Base-by-base conservation (phyloP, 2,113 vertebrate genomes). In the Thalassoma bifasciatum region DNA sequence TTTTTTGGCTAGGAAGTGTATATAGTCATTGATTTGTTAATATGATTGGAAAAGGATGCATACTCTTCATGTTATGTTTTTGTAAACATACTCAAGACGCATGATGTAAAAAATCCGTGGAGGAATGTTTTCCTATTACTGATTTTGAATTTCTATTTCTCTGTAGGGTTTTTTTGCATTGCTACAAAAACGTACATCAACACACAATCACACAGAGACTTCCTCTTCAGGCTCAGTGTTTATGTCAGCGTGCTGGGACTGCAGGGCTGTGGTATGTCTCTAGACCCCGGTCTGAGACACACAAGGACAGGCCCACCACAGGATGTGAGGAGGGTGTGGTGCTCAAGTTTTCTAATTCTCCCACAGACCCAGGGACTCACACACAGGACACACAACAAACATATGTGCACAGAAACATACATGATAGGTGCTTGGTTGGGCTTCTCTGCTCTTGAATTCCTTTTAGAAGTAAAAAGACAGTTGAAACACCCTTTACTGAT, bases 301-400 rank as follows among this genome's bases (percentile, higher is more conserved):
- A 83, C 79, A 75, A 77, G 84, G 79, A 87, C 82, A 76, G 79
- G 78, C 71, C 82, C 61, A 83, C 66, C 73, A 81, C 90, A 92
- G 92, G 92, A 93, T 90, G 90, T 84, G 73, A 82, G 54, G 50
- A 79, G 86, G 92, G 91, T 83, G 90, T 89, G 91, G 87, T 81
- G 52, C 66, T 65, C 13, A 21, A 72, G 56, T 22, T 75, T 66
- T 79, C 52, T 57, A 67, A 81, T 73, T 85, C 86, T 87, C 87
- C 81, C 75, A 84, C 79, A 86, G 79, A 89, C 74, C 53, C 73
- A 40, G 51, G 42, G 67, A 81, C 75, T 30, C 30, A 68, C 49
- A 58, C 16, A 75, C 66, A 62, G 54, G 67, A 83, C 66, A 38
- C 8, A 23, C 36, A 40, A 9, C 73, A 79, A 61, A 56, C 63